Conservation (phyloP, 2,797 vertebrate genomes). For the Parauchenoglanis ngamensis region DNA sequence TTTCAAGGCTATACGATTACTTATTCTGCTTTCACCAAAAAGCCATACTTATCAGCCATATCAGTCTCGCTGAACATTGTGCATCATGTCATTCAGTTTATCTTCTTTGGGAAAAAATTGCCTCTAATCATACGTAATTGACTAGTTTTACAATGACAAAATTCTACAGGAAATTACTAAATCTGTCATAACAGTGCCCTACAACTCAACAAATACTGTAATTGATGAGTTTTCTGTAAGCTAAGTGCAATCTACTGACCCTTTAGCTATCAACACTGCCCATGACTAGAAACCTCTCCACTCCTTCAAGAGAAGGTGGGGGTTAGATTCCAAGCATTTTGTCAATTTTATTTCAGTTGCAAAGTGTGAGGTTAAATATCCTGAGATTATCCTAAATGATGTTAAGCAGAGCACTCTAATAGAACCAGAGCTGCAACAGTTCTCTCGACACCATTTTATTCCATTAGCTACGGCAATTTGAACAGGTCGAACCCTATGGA, state of each 20-base stretch:
- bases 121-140: not conserved
- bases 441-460: not conserved
- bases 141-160: not conserved
- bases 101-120: not conserved
- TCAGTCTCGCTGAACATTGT: not conserved
- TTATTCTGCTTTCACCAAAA: not conserved
- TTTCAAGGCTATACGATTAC: slow-evolving; percentile 18
- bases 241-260: not conserved
- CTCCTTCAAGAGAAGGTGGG: not conserved
- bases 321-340: not conserved
- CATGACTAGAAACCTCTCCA: not conserved
- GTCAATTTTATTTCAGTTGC: not conserved
- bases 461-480: slow-evolving; percentile 50
- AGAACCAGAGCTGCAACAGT: not conserved
- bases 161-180: not conserved
- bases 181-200: not conserved
- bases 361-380: not conserved
- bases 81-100: not conserved
- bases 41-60: not conserved
- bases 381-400: not conserved
- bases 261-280: not conserved
- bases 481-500: slow-evolving; percentile 28
- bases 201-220: not conserved
- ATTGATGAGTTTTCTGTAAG: not conserved
- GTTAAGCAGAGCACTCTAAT: not conserved